Percentiles rank a stretch among this genome's conserved stretches.
Conservation (phyloP, 2,888 invertebrate species). For the Drosophila gaucha region DNA sequence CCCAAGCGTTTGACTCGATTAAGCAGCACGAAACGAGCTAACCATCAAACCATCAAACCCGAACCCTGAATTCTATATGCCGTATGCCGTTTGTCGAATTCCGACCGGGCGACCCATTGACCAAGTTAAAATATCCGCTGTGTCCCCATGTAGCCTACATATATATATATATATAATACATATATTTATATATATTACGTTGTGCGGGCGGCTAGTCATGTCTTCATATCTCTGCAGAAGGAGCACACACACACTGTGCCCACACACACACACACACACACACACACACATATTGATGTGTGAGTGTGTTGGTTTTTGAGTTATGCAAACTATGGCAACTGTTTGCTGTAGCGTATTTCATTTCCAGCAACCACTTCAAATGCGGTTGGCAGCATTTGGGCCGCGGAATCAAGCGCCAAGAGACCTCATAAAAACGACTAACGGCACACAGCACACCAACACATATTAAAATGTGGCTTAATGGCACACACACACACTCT, state of each 20-base stretch:
- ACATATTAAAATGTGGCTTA: slow-evolving; percentile 75
- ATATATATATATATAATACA: background rate
- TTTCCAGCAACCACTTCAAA: slow-evolving; percentile 77
- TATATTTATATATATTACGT: background rate
- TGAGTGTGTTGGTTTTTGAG: slow-evolving; percentile 56
- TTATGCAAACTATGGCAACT: slow-evolving; percentile 69
- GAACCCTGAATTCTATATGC: slow-evolving; percentile 9
- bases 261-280: background rate
- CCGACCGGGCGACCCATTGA: slow-evolving; percentile 75
- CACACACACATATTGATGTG: slow-evolving; percentile 5
- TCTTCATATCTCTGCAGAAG: slow-evolving; percentile 8
- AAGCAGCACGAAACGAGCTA: slow-evolving; percentile 13
- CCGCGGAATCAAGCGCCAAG: slow-evolving; percentile 80
- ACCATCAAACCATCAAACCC: slow-evolving; percentile 7
- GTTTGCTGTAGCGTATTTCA: slow-evolving; percentile 70
- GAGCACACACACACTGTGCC: background rate
- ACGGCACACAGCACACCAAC: slow-evolving; percentile 57
- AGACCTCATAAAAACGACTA: slow-evolving; percentile 80
- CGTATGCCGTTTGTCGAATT: slow-evolving; percentile 11
- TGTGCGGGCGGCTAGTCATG: slow-evolving; percentile 12
- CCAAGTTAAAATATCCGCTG: slow-evolving; percentile 68
- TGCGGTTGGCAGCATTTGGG: slow-evolving; percentile 78
- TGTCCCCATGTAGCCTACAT: slow-evolving; percentile 27
- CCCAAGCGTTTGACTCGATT: slow-evolving; percentile 29
- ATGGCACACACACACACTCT: slow-evolving; percentile 50